Evolutionary conservation across 1,140 invertebrate genomes (phyloP).

Genomic region (Cecropterus lyciades): DNA sequence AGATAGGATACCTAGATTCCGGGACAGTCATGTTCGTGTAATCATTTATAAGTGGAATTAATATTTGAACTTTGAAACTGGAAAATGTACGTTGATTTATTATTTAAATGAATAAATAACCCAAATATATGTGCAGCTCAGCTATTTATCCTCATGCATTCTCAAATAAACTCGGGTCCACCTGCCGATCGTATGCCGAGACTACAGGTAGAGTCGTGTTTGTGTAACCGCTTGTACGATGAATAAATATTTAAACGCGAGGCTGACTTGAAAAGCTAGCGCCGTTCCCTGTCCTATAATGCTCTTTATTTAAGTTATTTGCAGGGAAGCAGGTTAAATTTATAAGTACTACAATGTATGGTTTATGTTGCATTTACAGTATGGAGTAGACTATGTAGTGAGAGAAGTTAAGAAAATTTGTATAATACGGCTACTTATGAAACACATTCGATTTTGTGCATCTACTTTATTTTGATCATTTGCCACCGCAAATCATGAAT

Average conservation of each 20-base stretch:
- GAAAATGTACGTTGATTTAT: constrained; percentile 13
- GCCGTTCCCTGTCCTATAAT: constrained; percentile 28
- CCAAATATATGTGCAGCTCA: constrained; percentile 6
- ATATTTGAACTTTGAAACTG: constrained; percentile 17
- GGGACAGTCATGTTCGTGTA: background rate
- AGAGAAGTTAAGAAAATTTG: too few species aligned
- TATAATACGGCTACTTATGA: too few species aligned
- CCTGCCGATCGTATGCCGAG: constrained; percentile 33
- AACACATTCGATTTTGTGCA: too few species aligned
- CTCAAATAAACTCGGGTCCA: constrained; percentile 24
- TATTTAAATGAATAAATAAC: constrained; percentile 29
- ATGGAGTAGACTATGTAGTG: too few species aligned
- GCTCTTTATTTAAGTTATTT: constrained; percentile 28
- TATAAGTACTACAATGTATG: background rate
- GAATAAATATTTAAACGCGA: constrained; percentile 36
- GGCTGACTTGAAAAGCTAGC: constrained; percentile 31
- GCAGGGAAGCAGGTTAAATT: background rate
- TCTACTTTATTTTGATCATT: too few species aligned
- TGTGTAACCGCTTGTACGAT: constrained; percentile 32
- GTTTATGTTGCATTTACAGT: background rate
- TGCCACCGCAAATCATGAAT: too few species aligned
- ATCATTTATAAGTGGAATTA: constrained; percentile 9
- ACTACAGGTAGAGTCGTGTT: constrained; percentile 32
- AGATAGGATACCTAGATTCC: background rate
- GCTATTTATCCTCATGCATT: constrained; percentile 29